Base-by-base conservation (phyloP, 2,113 vertebrate species). In the Mesoclemmys tuberculata region DNA sequence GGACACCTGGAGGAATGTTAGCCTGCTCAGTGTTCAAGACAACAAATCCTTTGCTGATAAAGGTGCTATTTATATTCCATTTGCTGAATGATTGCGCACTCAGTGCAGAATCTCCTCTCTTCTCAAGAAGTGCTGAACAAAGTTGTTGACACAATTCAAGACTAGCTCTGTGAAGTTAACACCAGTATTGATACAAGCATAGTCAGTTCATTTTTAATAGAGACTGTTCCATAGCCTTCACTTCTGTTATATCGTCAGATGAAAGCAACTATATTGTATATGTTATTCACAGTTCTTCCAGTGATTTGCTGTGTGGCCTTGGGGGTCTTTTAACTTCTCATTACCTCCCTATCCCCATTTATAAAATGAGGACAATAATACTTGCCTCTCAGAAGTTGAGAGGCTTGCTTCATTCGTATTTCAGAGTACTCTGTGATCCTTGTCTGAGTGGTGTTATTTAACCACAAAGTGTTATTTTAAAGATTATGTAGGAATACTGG, bases 91-190 rank as follows among this genome's bases (percentile, higher is more conserved):
- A n/a, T 41, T 11, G 75, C 54, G 44, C 80, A 58, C 4, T 75
- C 44, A 52, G 54, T 85, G 80, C 44, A 44, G 77, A 89, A 87
- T 88, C 19, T 78, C 85, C 87, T 74, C 79, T 41, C 3, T 81
- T 92, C 92, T 80, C 83, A 21, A 48, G 86, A 93, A 27, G 88
- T 93, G 83, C 82, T 85, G 91, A 87, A 80, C 84, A 71, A 27
- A 74, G 87, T 19, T n/a, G 0, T 0, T 56, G 52, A 78, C 54
- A 38, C 1, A 0, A 14, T 92, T 85, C 85, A 79, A 77, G 85
- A 4, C 81, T 77, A 78, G 18, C 44, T 93, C 31, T 49, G 19
- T 24, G 1, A 0, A 5, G 51, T 13, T 83, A 56, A 38, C 41
- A 52, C 24, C 26, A 9, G 52, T 24, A 10, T 51, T 79, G 54